phyloP scores from a whole-genome alignment of 2,113 vertebrate genomes.

The Ursus arctos region DNA sequence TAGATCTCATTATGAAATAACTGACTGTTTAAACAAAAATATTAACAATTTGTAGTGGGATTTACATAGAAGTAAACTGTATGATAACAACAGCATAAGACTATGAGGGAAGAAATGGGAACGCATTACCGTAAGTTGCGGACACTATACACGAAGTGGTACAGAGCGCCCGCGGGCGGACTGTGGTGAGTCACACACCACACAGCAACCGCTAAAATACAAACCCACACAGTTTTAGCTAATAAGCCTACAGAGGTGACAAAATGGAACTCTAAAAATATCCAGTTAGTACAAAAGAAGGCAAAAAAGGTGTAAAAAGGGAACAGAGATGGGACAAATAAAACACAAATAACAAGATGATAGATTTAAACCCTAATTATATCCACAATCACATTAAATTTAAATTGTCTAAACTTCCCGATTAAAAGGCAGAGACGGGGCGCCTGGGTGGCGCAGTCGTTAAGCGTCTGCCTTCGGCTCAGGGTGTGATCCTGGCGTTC shows the following conservation, averaged over 20 bases:
- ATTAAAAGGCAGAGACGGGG: background rate
- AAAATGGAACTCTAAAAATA: background rate
- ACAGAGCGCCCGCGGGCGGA: too few species aligned
- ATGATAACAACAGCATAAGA: background rate
- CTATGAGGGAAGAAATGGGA: background rate
- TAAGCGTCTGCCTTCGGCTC: too few species aligned
- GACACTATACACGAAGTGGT: too few species aligned
- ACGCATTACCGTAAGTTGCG: background rate
- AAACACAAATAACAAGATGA: background rate
- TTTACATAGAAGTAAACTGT: background rate
- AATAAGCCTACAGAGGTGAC: background rate
- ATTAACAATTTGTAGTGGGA: background rate
- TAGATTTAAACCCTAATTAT: background rate
- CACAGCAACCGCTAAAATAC: background rate
- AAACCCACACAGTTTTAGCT: background rate
- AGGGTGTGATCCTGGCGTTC: too few species aligned
- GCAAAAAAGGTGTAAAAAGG: background rate
- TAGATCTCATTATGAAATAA: background rate
- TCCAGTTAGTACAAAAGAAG: background rate
- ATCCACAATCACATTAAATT: background rate
- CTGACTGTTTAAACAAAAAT: background rate
- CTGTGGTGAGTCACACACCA: background rate
- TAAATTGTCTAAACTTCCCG: background rate
- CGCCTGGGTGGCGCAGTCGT: too few species aligned
- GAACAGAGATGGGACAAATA: background rate